These are phyloP conservation scores for Drosophila anomalata DNA, from an alignment of 2,888 invertebrate genomes.

Conservation along the genomic window DNA sequence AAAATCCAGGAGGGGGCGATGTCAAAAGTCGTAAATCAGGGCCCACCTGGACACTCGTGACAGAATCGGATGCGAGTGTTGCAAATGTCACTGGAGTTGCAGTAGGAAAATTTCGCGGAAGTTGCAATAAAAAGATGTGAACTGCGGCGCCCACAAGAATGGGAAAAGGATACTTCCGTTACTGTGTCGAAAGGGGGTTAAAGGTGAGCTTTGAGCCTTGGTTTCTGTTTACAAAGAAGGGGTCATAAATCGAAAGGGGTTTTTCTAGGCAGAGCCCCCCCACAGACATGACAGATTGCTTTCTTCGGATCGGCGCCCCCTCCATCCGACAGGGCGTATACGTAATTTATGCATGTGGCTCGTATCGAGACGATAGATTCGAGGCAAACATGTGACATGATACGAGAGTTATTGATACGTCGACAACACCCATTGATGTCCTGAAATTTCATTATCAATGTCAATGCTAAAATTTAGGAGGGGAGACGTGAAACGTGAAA, in stretches of 20 bases:
- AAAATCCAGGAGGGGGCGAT: constrained; percentile 9
- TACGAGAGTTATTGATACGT: constrained; percentile 59
- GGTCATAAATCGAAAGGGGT: constrained; percentile 7
- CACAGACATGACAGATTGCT: constrained; percentile 70
- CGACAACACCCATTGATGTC: constrained; percentile 34
- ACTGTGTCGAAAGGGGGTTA: not conserved
- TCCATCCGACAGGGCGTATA: constrained; percentile 15
- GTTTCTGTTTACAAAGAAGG: constrained; percentile 11
- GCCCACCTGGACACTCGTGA: constrained; percentile 32
- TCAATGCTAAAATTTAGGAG: constrained; percentile 54
- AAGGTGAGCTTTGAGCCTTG: not conserved
- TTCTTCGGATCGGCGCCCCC: constrained; percentile 1
- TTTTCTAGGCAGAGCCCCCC: constrained; percentile 18
- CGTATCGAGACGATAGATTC: not conserved
- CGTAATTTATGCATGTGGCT: constrained; percentile 63
- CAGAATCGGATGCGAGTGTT: constrained; percentile 33
- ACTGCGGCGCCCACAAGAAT: constrained; percentile 4
- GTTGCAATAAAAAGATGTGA: constrained; percentile 41
- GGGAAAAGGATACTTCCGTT: constrained; percentile 2
- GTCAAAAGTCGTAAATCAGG: constrained; percentile 35
- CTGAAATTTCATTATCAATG: constrained; percentile 75
- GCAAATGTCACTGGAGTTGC: constrained; percentile 41
- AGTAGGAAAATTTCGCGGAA: constrained; percentile 30
- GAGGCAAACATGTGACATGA: constrained; percentile 19
- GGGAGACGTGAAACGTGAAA: not conserved